These are phyloP conservation scores for Eubucco bourcierii DNA, from an alignment of 2,113 vertebrate genomes.

Conservation along the genomic window DNA sequence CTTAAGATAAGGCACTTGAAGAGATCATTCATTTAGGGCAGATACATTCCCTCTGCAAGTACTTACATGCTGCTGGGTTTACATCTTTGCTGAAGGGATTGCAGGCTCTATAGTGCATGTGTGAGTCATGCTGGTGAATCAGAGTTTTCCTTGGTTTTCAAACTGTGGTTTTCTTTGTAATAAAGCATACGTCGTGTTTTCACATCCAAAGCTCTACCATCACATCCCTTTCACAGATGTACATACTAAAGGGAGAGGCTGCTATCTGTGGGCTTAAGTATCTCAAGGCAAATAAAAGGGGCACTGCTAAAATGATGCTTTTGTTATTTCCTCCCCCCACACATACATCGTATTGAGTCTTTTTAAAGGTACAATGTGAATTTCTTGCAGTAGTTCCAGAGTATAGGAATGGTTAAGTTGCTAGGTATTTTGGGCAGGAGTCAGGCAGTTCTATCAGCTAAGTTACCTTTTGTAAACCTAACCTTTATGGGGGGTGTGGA, in stretches of 20 bases:
- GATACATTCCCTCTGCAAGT: constrained; percentile 59
- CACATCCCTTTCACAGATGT: not conserved
- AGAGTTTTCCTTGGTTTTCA: constrained; percentile 57
- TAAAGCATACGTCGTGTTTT: constrained; percentile 64
- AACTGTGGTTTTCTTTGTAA: constrained; percentile 72
- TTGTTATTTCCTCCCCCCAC: not conserved
- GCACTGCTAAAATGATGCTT: not conserved
- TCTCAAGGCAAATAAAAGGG: not conserved
- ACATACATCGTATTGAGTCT: not conserved
- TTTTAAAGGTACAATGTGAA: not conserved
- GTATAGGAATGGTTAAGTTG: not conserved
- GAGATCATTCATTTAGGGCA: constrained; percentile 36
- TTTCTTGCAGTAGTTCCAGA: not conserved
- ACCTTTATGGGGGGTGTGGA: not conserved
- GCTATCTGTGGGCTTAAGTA: not conserved
- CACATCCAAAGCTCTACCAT: constrained; percentile 36
- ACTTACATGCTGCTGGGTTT: constrained; percentile 44
- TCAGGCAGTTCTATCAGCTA: not conserved
- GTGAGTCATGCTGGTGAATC: constrained; percentile 77
- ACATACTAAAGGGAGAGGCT: not conserved
- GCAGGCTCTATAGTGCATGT: constrained; percentile 12
- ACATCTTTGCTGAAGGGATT: constrained; percentile 38
- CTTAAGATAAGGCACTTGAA: constrained; percentile 41
- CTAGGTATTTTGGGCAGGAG: not conserved
- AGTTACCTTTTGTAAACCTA: not conserved